Evolutionary conservation across 2,888 invertebrate genomes (phyloP).

Genomic region (Desoria tigrina): DNA sequence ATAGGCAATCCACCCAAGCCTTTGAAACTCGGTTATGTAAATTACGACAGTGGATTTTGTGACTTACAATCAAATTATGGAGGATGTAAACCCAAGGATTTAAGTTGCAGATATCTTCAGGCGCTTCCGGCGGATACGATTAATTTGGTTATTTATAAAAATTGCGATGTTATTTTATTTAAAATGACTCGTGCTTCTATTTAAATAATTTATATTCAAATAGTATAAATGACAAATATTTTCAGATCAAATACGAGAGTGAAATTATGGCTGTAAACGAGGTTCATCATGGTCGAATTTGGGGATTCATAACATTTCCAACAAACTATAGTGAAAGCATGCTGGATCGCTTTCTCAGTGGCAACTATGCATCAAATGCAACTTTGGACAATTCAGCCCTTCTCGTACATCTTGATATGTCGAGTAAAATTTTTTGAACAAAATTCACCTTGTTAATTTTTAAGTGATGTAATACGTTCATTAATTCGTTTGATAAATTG

Average conservation of each 20-base stretch:
- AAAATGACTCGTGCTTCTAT: no score
- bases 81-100: neutral
- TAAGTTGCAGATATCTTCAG: slow-evolving; percentile 8
- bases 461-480: no score
- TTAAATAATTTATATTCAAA: no score
- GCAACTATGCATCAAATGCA: slow-evolving; percentile 79
- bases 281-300: slow-evolving; percentile 74
- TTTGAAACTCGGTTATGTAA: neutral
- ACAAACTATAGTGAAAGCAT: slow-evolving; percentile 85
- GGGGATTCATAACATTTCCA: slow-evolving; percentile 85
- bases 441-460: no score
- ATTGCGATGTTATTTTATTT: no score
- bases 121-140: neutral
- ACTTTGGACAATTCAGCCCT: slow-evolving; percentile 83
- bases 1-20: slow-evolving; percentile 5
- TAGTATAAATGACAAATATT: no score
- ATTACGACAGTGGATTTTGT: neutral
- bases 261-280: slow-evolving; percentile 67
- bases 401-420: slow-evolving; percentile 87
- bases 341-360: slow-evolving; percentile 75
- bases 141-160: no score
- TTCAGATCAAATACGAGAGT: no score
- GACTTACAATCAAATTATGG: neutral
- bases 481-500: slow-evolving; percentile 47
- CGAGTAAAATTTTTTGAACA: no score